Percentiles rank a stretch among this genome's conserved stretches.
phyloP scores from a whole-genome alignment of 64 coral and sea anemone species.

The Montipora sp. region DNA sequence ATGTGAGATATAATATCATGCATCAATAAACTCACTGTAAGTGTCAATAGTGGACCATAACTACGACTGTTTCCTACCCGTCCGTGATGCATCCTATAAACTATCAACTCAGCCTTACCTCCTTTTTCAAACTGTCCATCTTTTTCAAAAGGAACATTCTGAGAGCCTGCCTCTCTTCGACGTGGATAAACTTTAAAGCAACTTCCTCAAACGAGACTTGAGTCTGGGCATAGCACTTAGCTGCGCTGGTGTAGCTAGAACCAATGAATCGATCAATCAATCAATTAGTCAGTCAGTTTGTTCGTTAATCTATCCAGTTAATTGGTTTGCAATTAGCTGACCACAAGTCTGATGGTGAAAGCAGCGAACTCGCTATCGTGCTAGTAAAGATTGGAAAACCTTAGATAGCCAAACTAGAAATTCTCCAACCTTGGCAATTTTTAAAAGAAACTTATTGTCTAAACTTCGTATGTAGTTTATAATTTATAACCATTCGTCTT shows the following conservation, averaged over 20 bases:
- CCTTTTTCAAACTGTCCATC: slow-evolving; percentile 74
- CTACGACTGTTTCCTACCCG: no score
- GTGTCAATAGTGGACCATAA: no score
- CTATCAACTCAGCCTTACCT: slow-evolving; percentile 30
- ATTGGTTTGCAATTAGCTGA: background rate
- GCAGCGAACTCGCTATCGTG: no score
- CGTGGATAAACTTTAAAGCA: slow-evolving; percentile 91
- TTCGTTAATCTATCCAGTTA: background rate
- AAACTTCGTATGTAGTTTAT: no score
- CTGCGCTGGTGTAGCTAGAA: slow-evolving; percentile 66
- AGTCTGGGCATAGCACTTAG: slow-evolving; percentile 92
- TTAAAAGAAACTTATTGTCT: no score
- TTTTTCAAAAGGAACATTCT: slow-evolving; percentile 97
- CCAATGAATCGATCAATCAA: background rate
- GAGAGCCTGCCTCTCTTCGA: slow-evolving; percentile 81
- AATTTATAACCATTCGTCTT: no score
- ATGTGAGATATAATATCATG: no score
- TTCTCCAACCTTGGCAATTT: no score
- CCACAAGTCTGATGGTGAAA: background rate
- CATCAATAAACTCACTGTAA: no score
- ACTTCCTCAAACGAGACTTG: slow-evolving; percentile 98
- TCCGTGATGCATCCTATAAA: background rate
- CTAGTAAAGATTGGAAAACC: no score
- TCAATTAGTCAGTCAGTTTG: background rate
- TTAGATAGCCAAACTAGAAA: no score